Percentiles rank a stretch among this genome's conserved stretches.
These are phyloP conservation scores for Pavo muticus DNA, from an alignment of 2,113 vertebrate species.

Conservation along the genomic window DNA sequence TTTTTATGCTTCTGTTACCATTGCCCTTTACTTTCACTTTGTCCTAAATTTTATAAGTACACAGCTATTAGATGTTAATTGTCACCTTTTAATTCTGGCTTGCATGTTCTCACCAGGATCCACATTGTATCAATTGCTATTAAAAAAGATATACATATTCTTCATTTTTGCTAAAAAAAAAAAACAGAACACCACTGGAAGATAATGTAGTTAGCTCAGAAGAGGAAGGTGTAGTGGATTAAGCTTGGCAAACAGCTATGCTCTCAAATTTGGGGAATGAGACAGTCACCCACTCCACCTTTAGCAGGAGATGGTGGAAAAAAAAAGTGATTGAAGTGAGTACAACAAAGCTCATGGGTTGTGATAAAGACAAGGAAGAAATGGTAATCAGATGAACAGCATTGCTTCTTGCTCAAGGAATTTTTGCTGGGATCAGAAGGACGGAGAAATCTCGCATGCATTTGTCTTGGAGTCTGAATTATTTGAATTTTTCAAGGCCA, in stretches of 20 bases:
- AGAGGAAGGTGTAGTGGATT: not conserved
- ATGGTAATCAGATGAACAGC: not conserved
- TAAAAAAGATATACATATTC: not conserved
- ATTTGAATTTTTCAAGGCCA: not conserved
- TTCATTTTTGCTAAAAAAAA: not conserved
- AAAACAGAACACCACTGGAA: not conserved
- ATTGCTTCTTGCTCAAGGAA: not conserved
- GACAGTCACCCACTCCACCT: not conserved
- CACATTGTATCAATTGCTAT: not conserved
- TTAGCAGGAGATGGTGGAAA: not conserved
- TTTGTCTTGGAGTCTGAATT: not conserved
- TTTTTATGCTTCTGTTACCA: not conserved
- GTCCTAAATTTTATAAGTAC: not conserved
- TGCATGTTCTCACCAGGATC: not conserved
- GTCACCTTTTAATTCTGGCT: not conserved
- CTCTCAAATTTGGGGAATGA: not conserved
- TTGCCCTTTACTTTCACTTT: not conserved
- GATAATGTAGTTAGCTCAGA: not conserved
- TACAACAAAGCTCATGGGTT: not conserved
- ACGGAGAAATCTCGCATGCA: accelerated
- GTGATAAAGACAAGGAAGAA: not conserved
- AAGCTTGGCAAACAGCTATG: not conserved
- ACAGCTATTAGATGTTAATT: not conserved
- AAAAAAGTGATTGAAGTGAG: not conserved
- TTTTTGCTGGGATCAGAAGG: not conserved